Percentiles rank a stretch among this genome's conserved stretches.
These are phyloP conservation scores for Euwallacea similis DNA, from an alignment of 1,140 invertebrate genomes.

Conservation along the genomic window DNA sequence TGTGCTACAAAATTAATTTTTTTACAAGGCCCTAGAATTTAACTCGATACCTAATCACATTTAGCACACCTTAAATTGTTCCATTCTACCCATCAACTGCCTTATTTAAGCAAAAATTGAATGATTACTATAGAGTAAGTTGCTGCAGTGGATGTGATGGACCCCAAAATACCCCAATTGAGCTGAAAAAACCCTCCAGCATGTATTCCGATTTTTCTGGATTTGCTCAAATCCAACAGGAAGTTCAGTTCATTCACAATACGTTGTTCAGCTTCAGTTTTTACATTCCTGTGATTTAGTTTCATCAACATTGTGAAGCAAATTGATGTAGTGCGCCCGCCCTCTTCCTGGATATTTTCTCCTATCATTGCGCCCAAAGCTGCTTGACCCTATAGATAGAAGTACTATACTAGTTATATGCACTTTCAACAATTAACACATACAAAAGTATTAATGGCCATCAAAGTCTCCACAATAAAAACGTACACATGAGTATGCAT, in stretches of 20 bases:
- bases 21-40: too few relatives aligned
- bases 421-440: not conserved
- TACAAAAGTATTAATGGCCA: not conserved
- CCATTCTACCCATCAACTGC: too few relatives aligned
- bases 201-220: constrained; percentile 10
- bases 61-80: too few relatives aligned
- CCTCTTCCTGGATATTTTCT: constrained; percentile 17
- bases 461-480: not conserved
- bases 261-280: not conserved
- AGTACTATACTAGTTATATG: not conserved
- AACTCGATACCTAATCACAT: too few relatives aligned
- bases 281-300: not conserved
- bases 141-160: not conserved
- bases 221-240: constrained; percentile 21
- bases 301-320: constrained; percentile 15
- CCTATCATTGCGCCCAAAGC: constrained; percentile 12
- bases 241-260: constrained; percentile 4
- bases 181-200: constrained; percentile 27
- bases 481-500: not conserved
- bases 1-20: too few relatives aligned
- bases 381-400: constrained; percentile 20
- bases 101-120: constrained; percentile 10
- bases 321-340: not conserved
- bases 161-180: constrained; percentile 12
- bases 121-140: constrained; percentile 7